phyloP scores from a whole-genome alignment of 2,113 vertebrate genomes.

The Campylomormyrus tamandua region DNA sequence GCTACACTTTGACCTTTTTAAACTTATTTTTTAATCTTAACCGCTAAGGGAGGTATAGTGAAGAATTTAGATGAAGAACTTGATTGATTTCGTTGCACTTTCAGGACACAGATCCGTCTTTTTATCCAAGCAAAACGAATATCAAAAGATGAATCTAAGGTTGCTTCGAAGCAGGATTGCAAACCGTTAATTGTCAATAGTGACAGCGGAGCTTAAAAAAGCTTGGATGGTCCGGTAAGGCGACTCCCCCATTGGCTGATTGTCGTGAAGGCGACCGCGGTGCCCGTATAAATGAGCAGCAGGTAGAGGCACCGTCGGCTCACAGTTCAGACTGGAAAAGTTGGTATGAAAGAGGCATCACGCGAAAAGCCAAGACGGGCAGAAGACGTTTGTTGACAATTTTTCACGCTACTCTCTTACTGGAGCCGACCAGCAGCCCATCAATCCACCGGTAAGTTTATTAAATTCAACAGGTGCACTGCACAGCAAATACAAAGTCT shows the following conservation, averaged over 20 bases:
- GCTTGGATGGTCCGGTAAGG: neutral
- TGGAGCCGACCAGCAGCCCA: neutral
- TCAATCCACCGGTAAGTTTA: slow-evolving; percentile 2
- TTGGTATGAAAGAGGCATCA: neutral
- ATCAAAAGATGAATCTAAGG: neutral
- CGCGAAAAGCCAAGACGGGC: neutral
- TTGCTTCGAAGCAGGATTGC: neutral
- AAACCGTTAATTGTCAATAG: slow-evolving; percentile 7
- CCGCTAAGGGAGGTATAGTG: neutral
- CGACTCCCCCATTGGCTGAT: slow-evolving; percentile 15
- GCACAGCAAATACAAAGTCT: neutral
- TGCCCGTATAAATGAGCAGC: slow-evolving; percentile 14
- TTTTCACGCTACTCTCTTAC: neutral
- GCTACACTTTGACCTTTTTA: neutral
- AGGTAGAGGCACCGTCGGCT: neutral
- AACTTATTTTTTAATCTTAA: neutral
- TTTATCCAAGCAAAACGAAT: neutral
- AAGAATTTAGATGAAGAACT: neutral
- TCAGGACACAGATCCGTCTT: neutral
- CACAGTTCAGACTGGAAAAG: neutral
- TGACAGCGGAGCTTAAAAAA: slow-evolving; percentile 4
- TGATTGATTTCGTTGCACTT: neutral
- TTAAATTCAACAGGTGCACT: slow-evolving; percentile 6
- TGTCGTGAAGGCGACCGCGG: neutral
- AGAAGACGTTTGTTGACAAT: neutral